Percentiles rank a stretch among this genome's conserved stretches.
Evolutionary conservation across 2,888 invertebrate species (phyloP).

Genomic region (Stratiomys singularior): DNA sequence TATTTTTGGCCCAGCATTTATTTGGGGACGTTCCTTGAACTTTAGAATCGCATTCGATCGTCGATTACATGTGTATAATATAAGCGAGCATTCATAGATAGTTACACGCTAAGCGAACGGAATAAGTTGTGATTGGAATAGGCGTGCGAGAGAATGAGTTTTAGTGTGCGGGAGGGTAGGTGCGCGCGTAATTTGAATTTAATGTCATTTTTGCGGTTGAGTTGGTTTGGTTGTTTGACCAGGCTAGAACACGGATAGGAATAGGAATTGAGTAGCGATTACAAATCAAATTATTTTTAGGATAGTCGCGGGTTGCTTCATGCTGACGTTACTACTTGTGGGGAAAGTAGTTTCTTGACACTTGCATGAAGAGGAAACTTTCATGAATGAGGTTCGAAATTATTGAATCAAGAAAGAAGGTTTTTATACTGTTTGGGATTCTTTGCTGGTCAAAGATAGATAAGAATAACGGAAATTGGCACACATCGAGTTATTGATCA

Average conservation of each 20-base stretch:
- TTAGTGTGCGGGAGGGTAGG: constrained; percentile 1
- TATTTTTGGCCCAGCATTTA: constrained; percentile 41
- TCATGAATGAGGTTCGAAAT: no score
- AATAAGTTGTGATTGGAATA: background rate
- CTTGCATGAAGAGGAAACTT: no score
- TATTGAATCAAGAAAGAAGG: no score
- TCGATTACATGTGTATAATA: background rate
- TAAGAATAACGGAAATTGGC: no score
- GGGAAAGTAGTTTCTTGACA: no score
- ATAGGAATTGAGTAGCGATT: background rate
- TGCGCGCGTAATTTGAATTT: constrained; percentile 9
- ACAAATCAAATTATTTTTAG: constrained; percentile 18
- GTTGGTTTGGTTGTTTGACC: background rate
- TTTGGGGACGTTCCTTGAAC: constrained; percentile 52
- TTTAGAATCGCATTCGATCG: background rate
- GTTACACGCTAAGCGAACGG: background rate
- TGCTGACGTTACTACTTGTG: background rate
- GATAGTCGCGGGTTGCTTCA: background rate
- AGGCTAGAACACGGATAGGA: background rate
- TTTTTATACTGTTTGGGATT: no score
- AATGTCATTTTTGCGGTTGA: background rate
- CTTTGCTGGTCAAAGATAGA: no score
- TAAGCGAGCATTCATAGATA: background rate
- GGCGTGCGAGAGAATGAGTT: background rate
- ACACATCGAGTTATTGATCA: no score